Evolutionary conservation across 2,888 invertebrate species (phyloP), one percentile per base, ranked within the genome.

Genomic region (Leptogaster cylindrica): DNA sequence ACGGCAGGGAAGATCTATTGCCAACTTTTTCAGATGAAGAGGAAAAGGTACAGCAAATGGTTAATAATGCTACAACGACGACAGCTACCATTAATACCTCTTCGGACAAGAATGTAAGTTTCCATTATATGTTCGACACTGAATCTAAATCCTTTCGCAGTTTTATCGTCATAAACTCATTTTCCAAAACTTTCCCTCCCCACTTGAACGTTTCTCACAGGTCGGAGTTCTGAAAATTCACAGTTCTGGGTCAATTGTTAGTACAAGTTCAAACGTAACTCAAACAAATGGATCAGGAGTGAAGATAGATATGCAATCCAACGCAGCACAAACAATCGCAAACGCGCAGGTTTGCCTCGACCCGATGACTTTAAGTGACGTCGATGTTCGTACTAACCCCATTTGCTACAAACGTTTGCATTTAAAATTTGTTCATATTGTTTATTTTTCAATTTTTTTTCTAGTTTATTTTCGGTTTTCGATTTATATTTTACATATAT

Each of bases 21-120:
- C 96, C 97, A 12, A 94, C 95, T 39, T 97, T 97, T 83, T 91
- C 89, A 63, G 96, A 95, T 77, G 94, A 95, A 68, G 93, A 94
- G 69, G 94, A 94, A 71, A 91, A 92, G 74, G 86, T 87, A 14
- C 87, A 86, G 75, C 83, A 84, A 77, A 73, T 86, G 76, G 83
- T 89, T 74, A 80, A 86, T 75, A 79, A 82, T 73, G 58, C 70
- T 5, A 31, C 65, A 39, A 68, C 61, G 14, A 48, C 46, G 4
- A 46, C 63, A 6, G 31, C 55, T 16, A 52, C 31, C 36, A 77
- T 76, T 65, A 77, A 41, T 8, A 66, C 71, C 65, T 8, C 71
- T 31, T 65, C 46, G 10, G 71, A 71, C 41, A 72, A 72, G 39
- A 73, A 73, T 52, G 73, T 73, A 27, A 72, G 73, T 61, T 16